These are phyloP conservation scores for Drosophila rellima DNA, from an alignment of 2,888 invertebrate species.

Conservation along the genomic window DNA sequence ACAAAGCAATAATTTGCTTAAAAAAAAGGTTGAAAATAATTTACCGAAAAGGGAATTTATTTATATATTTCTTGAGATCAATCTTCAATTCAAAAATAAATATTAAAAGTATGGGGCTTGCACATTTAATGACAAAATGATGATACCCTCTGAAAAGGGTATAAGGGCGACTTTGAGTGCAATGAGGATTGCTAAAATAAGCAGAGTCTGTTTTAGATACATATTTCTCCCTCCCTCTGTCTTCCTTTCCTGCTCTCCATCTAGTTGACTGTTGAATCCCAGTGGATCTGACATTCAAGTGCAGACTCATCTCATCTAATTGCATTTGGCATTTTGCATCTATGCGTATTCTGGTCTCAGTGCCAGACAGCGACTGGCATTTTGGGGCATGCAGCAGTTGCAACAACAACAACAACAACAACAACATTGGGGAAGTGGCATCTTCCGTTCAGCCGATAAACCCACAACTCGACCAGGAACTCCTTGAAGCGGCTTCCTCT, in stretches of 20 bases:
- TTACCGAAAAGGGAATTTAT: too few relatives aligned
- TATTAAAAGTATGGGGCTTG: too few relatives aligned
- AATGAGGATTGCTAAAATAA: not conserved
- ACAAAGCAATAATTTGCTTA: too few relatives aligned
- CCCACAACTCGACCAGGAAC: slow-evolving; percentile 68
- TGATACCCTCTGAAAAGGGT: not conserved
- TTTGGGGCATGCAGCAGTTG: slow-evolving; percentile 29
- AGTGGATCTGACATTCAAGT: slow-evolving; percentile 64
- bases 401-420: slow-evolving; percentile 9
- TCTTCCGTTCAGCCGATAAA: slow-evolving; percentile 67
- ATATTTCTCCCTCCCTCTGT: too few relatives aligned
- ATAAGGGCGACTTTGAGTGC: not conserved
- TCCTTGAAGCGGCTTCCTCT: slow-evolving; percentile 53
- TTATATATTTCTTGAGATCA: too few relatives aligned
- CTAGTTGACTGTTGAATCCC: slow-evolving; percentile 45
- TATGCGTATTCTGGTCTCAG: slow-evolving; percentile 31
- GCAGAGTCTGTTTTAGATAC: not conserved
- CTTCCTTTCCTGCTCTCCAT: not conserved
- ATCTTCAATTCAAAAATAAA: too few relatives aligned
- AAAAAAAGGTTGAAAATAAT: too few relatives aligned
- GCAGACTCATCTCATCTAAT: slow-evolving; percentile 50
- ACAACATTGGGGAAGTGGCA: slow-evolving; percentile 47
- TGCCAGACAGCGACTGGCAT: slow-evolving; percentile 65
- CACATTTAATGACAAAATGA: not conserved
- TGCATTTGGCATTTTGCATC: slow-evolving; percentile 67